Percentiles rank a stretch among this genome's conserved stretches.
Evolutionary conservation across 2,797 vertebrate genomes (phyloP).

Genomic region (Halcyon badia): DNA sequence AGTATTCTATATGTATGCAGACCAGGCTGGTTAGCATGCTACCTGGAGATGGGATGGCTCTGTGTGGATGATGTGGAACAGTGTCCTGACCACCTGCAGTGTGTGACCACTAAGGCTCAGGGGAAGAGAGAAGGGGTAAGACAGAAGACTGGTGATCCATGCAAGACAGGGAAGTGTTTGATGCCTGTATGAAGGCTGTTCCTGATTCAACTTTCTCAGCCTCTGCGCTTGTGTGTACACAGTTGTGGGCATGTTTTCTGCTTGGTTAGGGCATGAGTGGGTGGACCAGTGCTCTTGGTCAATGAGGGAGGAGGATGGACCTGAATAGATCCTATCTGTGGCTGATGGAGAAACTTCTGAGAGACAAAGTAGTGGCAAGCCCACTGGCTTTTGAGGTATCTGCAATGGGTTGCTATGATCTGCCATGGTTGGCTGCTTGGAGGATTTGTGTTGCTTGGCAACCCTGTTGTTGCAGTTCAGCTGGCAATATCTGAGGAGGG

Average conservation of each 20-base stretch:
- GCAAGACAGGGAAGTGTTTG: neutral
- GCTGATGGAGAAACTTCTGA: neutral
- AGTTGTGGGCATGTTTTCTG: neutral
- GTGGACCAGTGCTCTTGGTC: neutral
- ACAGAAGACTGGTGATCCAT: neutral
- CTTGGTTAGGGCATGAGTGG: neutral
- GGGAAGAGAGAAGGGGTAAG: neutral
- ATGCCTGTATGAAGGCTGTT: neutral
- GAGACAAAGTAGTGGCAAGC: neutral
- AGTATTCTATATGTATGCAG: neutral
- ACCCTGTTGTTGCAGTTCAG: neutral
- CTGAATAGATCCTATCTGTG: neutral
- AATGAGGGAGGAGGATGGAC: neutral
- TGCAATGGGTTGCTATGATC: neutral
- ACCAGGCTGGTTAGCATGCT: neutral
- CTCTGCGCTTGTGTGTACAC: neutral
- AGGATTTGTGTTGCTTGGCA: constrained; percentile 28
- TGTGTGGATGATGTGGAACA: neutral
- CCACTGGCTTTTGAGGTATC: neutral
- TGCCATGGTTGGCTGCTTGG: neutral
- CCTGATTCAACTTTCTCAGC: neutral
- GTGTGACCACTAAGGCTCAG: neutral
- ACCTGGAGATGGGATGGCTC: neutral
- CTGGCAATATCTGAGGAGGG: neutral
- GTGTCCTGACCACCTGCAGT: neutral